Percentiles rank a stretch among this genome's conserved stretches.
These are phyloP conservation scores for Rhagonycha lutea DNA, from an alignment of 2,888 invertebrate species.

Conservation along the genomic window DNA sequence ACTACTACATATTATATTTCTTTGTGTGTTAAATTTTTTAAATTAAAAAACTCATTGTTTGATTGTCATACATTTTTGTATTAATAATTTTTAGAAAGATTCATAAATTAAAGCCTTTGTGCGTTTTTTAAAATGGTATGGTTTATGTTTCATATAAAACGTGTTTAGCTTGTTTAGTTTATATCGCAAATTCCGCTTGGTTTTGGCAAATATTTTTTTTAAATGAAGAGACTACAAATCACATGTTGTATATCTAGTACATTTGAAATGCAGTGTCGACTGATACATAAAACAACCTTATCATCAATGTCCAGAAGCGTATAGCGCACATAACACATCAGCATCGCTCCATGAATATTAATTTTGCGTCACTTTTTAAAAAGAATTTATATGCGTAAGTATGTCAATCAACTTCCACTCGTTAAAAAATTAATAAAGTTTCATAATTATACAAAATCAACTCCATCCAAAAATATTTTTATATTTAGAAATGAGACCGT, in stretches of 20 bases:
- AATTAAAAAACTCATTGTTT: not conserved
- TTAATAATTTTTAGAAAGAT: not conserved
- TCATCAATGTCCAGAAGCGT: conserved; percentile 20
- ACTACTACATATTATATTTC: not conserved
- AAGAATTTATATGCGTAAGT: conserved; percentile 4
- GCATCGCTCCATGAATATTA: conserved; percentile 21
- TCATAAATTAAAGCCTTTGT: not conserved
- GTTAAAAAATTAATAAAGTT: not conserved
- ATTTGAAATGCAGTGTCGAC: conserved; percentile 24
- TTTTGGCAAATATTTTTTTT: conserved; percentile 18
- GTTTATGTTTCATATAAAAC: conserved; percentile 22
- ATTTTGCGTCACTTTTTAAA: conserved; percentile 13
- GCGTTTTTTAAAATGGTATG: not conserved
- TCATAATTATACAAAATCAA: not conserved
- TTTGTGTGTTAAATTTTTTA: not conserved
- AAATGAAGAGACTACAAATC: conserved; percentile 19
- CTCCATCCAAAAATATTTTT: not conserved
- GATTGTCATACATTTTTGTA: not conserved
- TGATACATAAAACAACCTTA: conserved; percentile 23
- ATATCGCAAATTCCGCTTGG: conserved; percentile 8
- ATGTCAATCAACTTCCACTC: conserved; percentile 5
- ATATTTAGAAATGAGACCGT: not conserved
- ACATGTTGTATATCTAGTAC: conserved; percentile 16
- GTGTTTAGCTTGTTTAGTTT: conserved; percentile 7
- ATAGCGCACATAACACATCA: conserved; percentile 15